Base-by-base conservation (phyloP, 1,140 invertebrate species). In the Apis laboriosa region DNA sequence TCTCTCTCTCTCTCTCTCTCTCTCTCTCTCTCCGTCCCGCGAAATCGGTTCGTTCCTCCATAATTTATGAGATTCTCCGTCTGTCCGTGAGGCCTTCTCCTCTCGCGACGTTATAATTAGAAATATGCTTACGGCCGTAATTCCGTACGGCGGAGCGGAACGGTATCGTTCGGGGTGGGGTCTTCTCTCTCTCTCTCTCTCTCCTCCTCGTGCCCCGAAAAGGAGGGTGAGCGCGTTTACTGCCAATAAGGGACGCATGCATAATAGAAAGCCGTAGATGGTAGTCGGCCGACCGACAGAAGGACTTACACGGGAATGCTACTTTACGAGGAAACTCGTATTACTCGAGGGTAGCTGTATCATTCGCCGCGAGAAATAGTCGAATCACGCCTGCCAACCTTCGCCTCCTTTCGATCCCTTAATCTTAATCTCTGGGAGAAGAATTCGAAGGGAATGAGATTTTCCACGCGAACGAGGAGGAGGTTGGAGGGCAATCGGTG, bases 221-320 rank as follows among this genome's bases (percentile, higher is more conserved):
- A 61, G 77, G 84, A 87, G 90, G 86, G 85, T 88, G 88, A 90
- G 86, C 84, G 34, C 90, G 90, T 91, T 91, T 91, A 91, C 90
- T 91, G 89, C 90, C 90, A 91, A 91, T 91, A 91, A 91, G 90
- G 90, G 90, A 90, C 88, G 90, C 88, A 90, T 91, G 90, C 90
- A 91, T 91, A 91, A 91, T 91, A 91, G 90, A 91, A 91, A 90
- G 86, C 86, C 82, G 85, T 84, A 86, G 84, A 90, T 87, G 82
- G 89, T 85, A 83, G 86, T 78, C 85, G 74, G 34, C 74, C 84
- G 84, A 76, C 88, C 88, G 83, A 90, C 89, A 90, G 87, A 84
- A 86, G 86, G 87, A 90, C 90, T 91, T 90, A 89, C 88, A 88
- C 78, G 90, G 86, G 90, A 89, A 90, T 91, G 90, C 84, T 91